These are phyloP conservation scores for Platycheirus albimanus DNA, from an alignment of 2,888 invertebrate genomes.

Conservation along the genomic window DNA sequence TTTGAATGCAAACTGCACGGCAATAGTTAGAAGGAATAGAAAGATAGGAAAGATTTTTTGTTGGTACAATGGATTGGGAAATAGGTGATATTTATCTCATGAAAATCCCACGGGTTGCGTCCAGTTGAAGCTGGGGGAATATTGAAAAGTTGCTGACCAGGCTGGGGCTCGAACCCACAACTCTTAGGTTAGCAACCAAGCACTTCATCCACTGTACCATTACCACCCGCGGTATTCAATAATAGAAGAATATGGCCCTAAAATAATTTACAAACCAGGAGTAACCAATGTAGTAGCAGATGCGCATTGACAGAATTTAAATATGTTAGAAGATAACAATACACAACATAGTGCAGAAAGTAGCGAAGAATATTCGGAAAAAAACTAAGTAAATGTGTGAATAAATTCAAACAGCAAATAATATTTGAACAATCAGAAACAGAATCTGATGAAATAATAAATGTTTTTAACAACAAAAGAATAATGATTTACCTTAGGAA, in stretches of 20 bases:
- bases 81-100: no score
- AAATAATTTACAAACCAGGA: slow-evolving; percentile 75
- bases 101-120: no score
- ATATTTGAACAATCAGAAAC: slow-evolving; percentile 22
- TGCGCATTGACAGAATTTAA: slow-evolving; percentile 44
- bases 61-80: no score
- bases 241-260: slow-evolving; percentile 77
- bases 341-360: slow-evolving; percentile 16
- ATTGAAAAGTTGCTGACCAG: no score
- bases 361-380: slow-evolving; percentile 20
- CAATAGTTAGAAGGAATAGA: no score
- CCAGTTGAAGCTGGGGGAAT: no score
- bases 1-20: no score
- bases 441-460: slow-evolving; percentile 17
- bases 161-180: no score
- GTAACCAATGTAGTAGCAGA: slow-evolving; percentile 49
- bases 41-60: no score
- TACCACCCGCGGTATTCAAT: no score
- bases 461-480: slow-evolving; percentile 20
- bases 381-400: slow-evolving; percentile 8
- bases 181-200: no score
- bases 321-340: not conserved
- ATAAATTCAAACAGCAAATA: slow-evolving; percentile 34
- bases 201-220: no score
- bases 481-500: slow-evolving; percentile 5